Conservation (phyloP, 2,113 vertebrate genomes). For the Ursus arctos region DNA sequence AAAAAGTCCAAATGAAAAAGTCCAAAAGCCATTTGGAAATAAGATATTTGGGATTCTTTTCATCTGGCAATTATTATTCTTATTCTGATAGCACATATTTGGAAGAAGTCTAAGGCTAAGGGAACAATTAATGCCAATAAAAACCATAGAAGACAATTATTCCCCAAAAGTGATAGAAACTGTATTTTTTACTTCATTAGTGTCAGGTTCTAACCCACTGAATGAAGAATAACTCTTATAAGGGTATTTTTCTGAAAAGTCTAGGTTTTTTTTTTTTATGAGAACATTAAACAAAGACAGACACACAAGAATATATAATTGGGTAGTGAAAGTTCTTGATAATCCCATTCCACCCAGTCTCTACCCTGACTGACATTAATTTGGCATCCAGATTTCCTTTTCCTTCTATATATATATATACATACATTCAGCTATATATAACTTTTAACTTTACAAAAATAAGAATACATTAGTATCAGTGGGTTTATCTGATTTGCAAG, state of each 20-base stretch:
- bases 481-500: conserved; percentile 42
- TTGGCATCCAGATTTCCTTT: background rate
- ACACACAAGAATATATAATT: conserved; percentile 8
- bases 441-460: conserved; percentile 60
- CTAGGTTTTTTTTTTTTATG: background rate
- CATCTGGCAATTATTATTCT: background rate
- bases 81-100: conserved; percentile 16
- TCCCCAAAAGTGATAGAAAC: background rate
- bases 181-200: background rate
- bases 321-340: background rate
- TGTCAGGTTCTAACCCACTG: conserved; percentile 3
- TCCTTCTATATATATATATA: background rate
- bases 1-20: conserved; percentile 1
- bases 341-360: background rate
- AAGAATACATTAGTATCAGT: background rate
- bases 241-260: conserved; percentile 9
- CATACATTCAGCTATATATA: background rate
- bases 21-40: background rate
- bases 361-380: background rate
- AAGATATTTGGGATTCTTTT: conserved; percentile 44
- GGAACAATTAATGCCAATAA: background rate
- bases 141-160: conserved; percentile 20
- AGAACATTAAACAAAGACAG: conserved; percentile 7
- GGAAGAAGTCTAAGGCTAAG: conserved; percentile 8
- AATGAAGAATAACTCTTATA: background rate